These are phyloP conservation scores for Neomonachus schauinslandi DNA, from an alignment of 2,113 vertebrate genomes.

Conservation along the genomic window DNA sequence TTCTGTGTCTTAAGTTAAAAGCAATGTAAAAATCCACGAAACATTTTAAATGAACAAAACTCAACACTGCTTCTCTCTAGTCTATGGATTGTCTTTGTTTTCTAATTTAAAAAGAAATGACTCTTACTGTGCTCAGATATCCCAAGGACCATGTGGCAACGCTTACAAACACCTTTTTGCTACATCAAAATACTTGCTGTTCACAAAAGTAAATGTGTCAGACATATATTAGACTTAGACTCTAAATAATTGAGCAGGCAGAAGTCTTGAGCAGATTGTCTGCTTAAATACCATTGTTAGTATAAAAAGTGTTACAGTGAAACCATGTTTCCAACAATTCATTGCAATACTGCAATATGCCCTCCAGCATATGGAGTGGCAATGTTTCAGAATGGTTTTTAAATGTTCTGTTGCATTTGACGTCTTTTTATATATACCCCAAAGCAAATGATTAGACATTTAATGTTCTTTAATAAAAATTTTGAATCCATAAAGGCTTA, in stretches of 20 bases:
- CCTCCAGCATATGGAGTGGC: not conserved
- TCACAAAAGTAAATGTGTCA: conserved; percentile 75
- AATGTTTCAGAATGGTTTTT: conserved; percentile 33
- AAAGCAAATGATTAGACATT: conserved; percentile 42
- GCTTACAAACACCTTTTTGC: conserved; percentile 80
- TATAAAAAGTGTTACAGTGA: conserved; percentile 72
- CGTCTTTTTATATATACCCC: conserved; percentile 20
- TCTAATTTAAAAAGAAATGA: conserved; percentile 44
- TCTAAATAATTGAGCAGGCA: conserved; percentile 78
- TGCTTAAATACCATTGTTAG: conserved; percentile 70
- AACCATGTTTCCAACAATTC: conserved; percentile 53
- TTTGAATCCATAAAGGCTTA: conserved; percentile 11
- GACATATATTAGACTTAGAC: conserved; percentile 59
- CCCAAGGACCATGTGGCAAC: conserved; percentile 56
- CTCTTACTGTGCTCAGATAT: conserved; percentile 37
- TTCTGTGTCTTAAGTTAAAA: conserved; percentile 47
- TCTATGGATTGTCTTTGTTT: conserved; percentile 27
- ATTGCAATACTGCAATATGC: not conserved
- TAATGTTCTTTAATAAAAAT: conserved; percentile 50
- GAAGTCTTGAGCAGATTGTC: conserved; percentile 68
- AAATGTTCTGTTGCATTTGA: conserved; percentile 33
- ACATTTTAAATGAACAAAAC: conserved; percentile 1
- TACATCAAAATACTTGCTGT: conserved; percentile 73
- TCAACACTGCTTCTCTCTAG: not conserved
- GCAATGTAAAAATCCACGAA: not conserved